phyloP scores from a whole-genome alignment of 1,140 invertebrate genomes.

The Drosophila auraria region DNA sequence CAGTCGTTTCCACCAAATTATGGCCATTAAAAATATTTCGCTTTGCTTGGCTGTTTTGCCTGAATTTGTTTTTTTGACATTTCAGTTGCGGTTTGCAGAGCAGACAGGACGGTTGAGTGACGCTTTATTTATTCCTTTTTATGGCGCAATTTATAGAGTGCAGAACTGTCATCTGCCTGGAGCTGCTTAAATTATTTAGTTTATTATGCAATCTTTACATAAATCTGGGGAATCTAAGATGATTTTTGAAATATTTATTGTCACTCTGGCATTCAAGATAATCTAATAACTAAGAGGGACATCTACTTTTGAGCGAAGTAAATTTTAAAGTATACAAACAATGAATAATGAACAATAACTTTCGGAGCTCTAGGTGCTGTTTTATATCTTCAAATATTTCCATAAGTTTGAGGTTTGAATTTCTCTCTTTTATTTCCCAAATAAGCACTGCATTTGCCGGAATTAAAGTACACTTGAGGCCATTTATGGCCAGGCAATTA shows the following conservation, averaged over 20 bases:
- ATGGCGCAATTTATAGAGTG: constrained; percentile 22
- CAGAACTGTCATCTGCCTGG: constrained; percentile 18
- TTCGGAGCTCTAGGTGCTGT: too few species aligned
- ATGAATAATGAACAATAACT: too few species aligned
- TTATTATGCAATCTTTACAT: constrained; percentile 5
- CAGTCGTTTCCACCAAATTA: constrained; percentile 53
- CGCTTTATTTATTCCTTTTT: constrained; percentile 31
- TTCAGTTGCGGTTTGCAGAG: constrained; percentile 41
- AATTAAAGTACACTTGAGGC: constrained; percentile 7
- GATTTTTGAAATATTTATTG: neutral
- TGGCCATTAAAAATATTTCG: constrained; percentile 70
- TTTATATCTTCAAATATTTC: neutral
- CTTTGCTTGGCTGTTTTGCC: constrained; percentile 45
- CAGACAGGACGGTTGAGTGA: constrained; percentile 26
- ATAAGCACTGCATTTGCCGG: neutral
- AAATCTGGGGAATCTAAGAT: neutral
- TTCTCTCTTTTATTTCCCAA: neutral
- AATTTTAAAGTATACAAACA: too few species aligned
- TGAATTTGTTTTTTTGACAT: constrained; percentile 50
- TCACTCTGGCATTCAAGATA: too few species aligned
- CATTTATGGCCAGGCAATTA: constrained; percentile 30
- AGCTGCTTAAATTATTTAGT: constrained; percentile 29
- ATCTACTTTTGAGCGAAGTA: too few species aligned
- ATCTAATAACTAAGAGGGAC: too few species aligned
- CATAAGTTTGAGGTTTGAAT: too few species aligned